A percentile compares a stretch with the other conserved stretches of the same genome.
These are phyloP conservation scores for Celastrina argiolus DNA, from an alignment of 2,888 invertebrate species.

Conservation along the genomic window DNA sequence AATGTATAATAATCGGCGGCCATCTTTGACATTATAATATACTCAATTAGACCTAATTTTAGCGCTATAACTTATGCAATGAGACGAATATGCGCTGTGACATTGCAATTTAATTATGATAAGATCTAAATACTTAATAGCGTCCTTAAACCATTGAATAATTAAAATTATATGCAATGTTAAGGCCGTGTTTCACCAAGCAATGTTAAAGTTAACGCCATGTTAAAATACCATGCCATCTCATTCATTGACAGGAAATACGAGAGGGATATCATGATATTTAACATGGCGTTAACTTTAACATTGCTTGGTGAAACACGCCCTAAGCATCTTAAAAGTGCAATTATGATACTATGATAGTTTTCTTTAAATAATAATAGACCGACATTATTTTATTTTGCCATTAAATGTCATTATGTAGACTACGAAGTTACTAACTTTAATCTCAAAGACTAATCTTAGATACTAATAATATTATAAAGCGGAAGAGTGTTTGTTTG, in stretches of 20 bases:
- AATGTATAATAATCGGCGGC: constrained; percentile 14
- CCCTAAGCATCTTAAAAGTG: neutral
- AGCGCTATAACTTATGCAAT: constrained; percentile 13
- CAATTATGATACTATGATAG: neutral
- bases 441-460: no score
- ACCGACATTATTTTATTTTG: neutral
- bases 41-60: constrained; percentile 18
- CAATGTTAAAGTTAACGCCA: no score
- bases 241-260: no score
- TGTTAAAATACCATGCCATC: no score
- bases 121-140: neutral
- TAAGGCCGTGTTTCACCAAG: no score
- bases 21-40: constrained; percentile 22
- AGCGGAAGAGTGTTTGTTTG: no score
- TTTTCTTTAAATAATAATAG: neutral
- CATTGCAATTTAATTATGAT: constrained; percentile 10
- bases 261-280: no score
- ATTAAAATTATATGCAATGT: no score
- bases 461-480: no score
- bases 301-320: no score
- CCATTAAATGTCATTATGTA: neutral
- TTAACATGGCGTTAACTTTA: no score
- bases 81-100: neutral
- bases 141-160: neutral
- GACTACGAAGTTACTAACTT: no score